Evolutionary conservation across 2,888 invertebrate species (phyloP).

Genomic region (Rhingia rostrata): DNA sequence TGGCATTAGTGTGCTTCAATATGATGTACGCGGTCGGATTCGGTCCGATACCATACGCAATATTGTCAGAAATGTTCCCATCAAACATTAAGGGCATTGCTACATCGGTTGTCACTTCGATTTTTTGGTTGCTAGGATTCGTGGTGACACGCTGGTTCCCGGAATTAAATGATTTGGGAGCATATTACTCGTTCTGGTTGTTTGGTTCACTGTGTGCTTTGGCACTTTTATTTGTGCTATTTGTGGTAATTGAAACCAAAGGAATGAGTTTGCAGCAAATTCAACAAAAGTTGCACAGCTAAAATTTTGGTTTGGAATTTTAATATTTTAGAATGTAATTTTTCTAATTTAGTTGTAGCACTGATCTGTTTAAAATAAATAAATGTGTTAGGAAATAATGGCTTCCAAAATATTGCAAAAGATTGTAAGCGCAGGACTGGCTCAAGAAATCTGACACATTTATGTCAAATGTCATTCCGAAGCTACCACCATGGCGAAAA

Average conservation of each 20-base stretch:
- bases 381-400: too few relatives aligned
- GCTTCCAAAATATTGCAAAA: too few relatives aligned
- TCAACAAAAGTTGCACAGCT: slow-evolving; percentile 87
- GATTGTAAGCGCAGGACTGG: too few relatives aligned
- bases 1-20: slow-evolving; percentile 89
- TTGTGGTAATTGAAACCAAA: slow-evolving; percentile 93
- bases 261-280: slow-evolving; percentile 93
- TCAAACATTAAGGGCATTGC: slow-evolving; percentile 90
- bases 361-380: too few relatives aligned
- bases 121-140: slow-evolving; percentile 90
- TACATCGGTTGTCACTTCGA: slow-evolving; percentile 89
- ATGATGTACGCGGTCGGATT: slow-evolving; percentile 89
- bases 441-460: too few relatives aligned
- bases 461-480: too few relatives aligned
- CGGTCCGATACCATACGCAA: slow-evolving; percentile 92
- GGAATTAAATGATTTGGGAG: slow-evolving; percentile 86
- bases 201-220: slow-evolving; percentile 86
- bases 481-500: too few relatives aligned
- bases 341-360: not conserved
- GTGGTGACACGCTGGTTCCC: slow-evolving; percentile 89
- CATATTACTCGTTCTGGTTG: slow-evolving; percentile 88
- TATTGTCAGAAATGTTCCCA: slow-evolving; percentile 92
- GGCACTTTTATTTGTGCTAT: slow-evolving; percentile 88
- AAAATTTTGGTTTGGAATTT: slow-evolving; percentile 75
- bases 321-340: not conserved